Base-by-base conservation (phyloP, 2,113 vertebrate genomes). In the Aegotheles bennettii region DNA sequence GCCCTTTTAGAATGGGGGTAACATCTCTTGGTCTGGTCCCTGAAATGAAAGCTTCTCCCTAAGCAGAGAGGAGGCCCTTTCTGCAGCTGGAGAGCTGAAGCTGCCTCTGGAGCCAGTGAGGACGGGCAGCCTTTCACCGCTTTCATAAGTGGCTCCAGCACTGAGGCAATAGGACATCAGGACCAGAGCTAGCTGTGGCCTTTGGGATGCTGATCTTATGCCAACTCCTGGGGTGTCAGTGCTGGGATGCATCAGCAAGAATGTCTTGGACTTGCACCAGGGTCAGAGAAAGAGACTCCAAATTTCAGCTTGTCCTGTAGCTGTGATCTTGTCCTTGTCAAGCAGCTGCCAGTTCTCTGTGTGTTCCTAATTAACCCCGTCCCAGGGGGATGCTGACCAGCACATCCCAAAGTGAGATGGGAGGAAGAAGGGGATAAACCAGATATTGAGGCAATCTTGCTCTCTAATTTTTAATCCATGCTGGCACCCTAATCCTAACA, bases 391-490 rank as follows among this genome's bases (percentile, higher is more conserved):
- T 61, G 63, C 60, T 84, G 80, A 90, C 94, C 89, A 89, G 71
- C 65, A 63, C 35, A 76, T 57, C 91, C 69, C 73, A 63, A 84
- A 87, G 54, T 1, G 1, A 45, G 63, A 68, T 53, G 38, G 43
- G 42, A 88, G 69, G n/a, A 94, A 36, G 50, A 94, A 90, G 26
- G 28, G 42, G 25, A 40, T 82, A 79, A 83, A 57, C 77, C n/a
- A 19, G 51, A 64, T 81, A 74, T n/a, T 70, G 47, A 79, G 35
- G 24, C 57, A 86, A 42, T 74, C 43, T 89, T 67, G 47, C 63
- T 67, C 67, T 91, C 50, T 86, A 77, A 77, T 84, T 92, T 92
- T 97, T 94, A 96, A 95, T 71, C 71, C 42, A 24, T 77, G 42
- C 50, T 93, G 90, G 57, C 20, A 2, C 45, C 54, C 54, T 80